A percentile compares a stretch with the other conserved stretches of the same genome.
These are phyloP conservation scores for Numenius phaeopus DNA, from an alignment of 2,797 vertebrate genomes.

Conservation along the genomic window DNA sequence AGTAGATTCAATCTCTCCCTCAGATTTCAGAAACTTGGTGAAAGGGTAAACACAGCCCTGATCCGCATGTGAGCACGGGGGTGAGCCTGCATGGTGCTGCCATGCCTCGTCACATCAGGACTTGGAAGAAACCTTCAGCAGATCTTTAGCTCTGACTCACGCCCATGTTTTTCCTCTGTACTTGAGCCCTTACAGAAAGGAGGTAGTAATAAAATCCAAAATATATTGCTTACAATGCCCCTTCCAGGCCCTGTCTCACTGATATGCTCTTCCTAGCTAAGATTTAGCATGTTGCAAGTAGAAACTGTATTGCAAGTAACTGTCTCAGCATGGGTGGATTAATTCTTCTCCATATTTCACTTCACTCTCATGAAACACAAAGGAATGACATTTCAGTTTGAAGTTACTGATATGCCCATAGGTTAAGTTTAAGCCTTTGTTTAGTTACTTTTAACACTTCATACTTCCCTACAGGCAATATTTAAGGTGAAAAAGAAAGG, in stretches of 20 bases:
- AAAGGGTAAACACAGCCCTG: background rate
- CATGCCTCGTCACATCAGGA: background rate
- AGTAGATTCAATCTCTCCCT: background rate
- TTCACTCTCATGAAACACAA: background rate
- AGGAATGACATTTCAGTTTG: background rate
- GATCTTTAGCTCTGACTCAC: background rate
- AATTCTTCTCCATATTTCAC: background rate
- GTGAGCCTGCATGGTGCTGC: background rate
- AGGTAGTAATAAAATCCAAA: background rate
- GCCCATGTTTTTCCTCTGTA: background rate
- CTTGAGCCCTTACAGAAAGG: background rate
- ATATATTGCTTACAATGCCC: background rate
- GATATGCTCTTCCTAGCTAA: background rate
- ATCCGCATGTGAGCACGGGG: fast-evolving
- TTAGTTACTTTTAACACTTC: background rate
- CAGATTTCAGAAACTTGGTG: background rate
- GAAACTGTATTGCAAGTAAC: background rate
- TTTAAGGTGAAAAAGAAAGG: background rate
- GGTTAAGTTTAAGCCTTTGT: background rate
- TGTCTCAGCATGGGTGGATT: background rate
- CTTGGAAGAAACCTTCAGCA: background rate
- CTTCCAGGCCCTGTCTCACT: background rate
- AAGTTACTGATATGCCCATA: background rate
- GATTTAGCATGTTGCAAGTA: background rate
- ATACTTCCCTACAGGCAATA: background rate